phyloP scores from a whole-genome alignment of 2,113 vertebrate genomes.

The Neomonachus schauinslandi region DNA sequence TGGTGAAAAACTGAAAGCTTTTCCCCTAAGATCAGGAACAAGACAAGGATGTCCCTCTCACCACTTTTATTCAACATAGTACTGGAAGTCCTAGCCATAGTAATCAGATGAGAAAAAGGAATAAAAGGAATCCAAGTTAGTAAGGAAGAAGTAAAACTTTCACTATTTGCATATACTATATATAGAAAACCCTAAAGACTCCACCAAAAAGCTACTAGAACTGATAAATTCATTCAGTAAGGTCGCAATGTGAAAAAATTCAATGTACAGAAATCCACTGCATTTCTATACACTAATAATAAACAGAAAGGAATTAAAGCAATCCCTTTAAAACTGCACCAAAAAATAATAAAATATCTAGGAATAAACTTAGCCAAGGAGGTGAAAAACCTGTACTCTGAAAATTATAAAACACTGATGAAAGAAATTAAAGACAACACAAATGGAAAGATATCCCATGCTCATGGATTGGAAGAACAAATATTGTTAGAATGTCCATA shows the following conservation, averaged over 20 bases:
- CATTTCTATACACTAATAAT: not conserved
- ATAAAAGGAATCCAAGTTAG: not conserved
- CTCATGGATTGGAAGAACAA: not conserved
- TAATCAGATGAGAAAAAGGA: not conserved
- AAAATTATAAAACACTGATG: not conserved
- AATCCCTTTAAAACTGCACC: not conserved
- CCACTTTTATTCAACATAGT: not conserved
- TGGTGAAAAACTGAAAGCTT: not conserved
- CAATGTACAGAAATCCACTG: not conserved
- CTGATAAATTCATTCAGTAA: not conserved
- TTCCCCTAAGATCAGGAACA: not conserved
- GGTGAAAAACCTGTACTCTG: not conserved
- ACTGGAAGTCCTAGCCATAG: not conserved
- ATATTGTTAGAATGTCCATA: not conserved
- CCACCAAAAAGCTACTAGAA: not conserved
- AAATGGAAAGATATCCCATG: not conserved
- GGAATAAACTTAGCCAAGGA: not conserved
- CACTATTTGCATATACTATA: not conserved
- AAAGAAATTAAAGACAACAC: not conserved
- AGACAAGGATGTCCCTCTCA: not conserved
- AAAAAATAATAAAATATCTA: not conserved
- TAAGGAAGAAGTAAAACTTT: not conserved
- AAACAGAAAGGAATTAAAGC: not conserved
- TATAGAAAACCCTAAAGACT: not conserved
- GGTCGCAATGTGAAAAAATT: not conserved